Evolutionary conservation across 1,140 invertebrate species (phyloP), one percentile per base, ranked within the genome.

Genomic region (Pissodes strobi): DNA sequence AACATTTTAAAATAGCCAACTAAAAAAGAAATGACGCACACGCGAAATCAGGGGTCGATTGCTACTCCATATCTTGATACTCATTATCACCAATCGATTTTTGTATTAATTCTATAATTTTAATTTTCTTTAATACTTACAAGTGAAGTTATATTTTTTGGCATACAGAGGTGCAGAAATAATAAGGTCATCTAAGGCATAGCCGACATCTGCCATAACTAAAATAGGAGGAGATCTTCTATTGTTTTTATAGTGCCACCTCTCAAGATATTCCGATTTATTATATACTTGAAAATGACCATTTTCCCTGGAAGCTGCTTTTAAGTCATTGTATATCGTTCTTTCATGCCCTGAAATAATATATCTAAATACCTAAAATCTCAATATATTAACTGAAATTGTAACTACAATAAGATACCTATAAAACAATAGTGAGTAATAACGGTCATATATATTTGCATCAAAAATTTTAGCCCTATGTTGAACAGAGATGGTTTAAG

Each of bases 231-330:
- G 82, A n/a, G 87, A 76, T 51, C 88, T 72, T 21, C 73, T 68
- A 71, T 85, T 86, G 34, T 86, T 82, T 53, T 78, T 81, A 58
- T 86, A 88, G 71, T 87, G 83, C 78, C 82, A 87, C 52, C 80
- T 75, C 21, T 82, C 71, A 21, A 83, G 82, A 59, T 85, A 80
- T n/a, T 87, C 80, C 17, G 81, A 68, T 66, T 82, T 85, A 63
- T 75, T 79, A 68, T 83, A 88, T 22, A 88, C 83, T 19, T 76
- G 75, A 64, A 87, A 87, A 43, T 81, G 74, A 2, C 71, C 74
- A 22, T 72, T 76, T 68, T 72, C 49, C 2, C 74, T 53, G 1
- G 82, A 77, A 3, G 72, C 81, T 34, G 75, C 72, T 69, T 80
- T 81, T 18, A 89, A 73, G 39, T 75, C 73, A n/a, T 81, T 66